Conservation (phyloP, 2,113 vertebrate species). For the Rhinichthys klamathensis region DNA sequence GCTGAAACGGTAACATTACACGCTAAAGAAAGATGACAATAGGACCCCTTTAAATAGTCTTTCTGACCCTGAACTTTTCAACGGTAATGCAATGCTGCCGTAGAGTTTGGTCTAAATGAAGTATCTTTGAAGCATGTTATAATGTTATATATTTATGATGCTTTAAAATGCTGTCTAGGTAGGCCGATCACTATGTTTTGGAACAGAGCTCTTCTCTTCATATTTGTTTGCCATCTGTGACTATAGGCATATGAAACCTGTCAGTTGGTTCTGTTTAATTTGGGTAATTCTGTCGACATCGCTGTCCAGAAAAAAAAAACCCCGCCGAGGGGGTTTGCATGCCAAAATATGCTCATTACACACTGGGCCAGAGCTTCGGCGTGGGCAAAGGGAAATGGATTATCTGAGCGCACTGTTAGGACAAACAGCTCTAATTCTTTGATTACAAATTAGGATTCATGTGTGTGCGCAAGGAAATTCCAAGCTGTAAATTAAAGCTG, state of each 20-base stretch:
- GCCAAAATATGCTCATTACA: slow-evolving; percentile 53
- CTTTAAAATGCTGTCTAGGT: neutral
- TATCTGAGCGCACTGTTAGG: slow-evolving; percentile 48
- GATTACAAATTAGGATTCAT: slow-evolving; percentile 56
- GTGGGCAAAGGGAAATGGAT: slow-evolving; percentile 60
- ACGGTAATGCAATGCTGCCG: no score
- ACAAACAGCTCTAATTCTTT: slow-evolving; percentile 55
- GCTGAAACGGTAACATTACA: no score
- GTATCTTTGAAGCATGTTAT: neutral
- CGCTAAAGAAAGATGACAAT: no score
- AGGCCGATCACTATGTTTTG: neutral
- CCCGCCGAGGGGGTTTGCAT: slow-evolving; percentile 21
- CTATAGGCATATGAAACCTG: slow-evolving; percentile 19
- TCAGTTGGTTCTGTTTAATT: slow-evolving; percentile 36
- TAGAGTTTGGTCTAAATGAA: neutral
- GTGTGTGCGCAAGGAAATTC: slow-evolving; percentile 34
- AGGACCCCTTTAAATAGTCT: no score
- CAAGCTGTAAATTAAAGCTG: slow-evolving; percentile 50
- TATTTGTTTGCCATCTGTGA: slow-evolving; percentile 19
- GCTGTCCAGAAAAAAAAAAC: slow-evolving; percentile 35
- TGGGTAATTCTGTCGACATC: slow-evolving; percentile 32
- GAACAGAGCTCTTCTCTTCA: neutral
- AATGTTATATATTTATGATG: neutral
- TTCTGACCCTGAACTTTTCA: no score
- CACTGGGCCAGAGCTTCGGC: slow-evolving; percentile 45